Conservation (phyloP, 2,113 vertebrate genomes). For the Lampris incognitus region DNA sequence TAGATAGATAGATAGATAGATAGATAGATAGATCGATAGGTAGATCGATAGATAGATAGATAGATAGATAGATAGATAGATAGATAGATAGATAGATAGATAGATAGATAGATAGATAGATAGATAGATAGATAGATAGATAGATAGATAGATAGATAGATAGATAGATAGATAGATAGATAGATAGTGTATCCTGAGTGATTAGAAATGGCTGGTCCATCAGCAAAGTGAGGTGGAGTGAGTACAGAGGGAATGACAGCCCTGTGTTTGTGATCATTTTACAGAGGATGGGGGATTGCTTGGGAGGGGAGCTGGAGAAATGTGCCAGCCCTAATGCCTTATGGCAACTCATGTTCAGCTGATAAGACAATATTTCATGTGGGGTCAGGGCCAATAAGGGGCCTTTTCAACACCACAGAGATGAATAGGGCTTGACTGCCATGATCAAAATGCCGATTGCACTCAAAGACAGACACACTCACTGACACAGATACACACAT, state of each 20-base stretch:
- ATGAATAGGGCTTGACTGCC: constrained; percentile 71
- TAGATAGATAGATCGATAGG: background rate
- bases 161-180: constrained; percentile 33
- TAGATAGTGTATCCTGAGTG: background rate
- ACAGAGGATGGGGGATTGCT: constrained; percentile 46
- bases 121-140: constrained; percentile 4
- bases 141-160: constrained; percentile 5
- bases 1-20: constrained; percentile 19
- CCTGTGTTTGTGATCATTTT: constrained; percentile 64
- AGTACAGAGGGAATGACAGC: constrained; percentile 65
- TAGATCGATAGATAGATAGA: background rate
- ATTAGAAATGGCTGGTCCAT: constrained; percentile 2
- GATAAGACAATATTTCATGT: constrained; percentile 81
- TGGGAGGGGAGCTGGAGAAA: constrained; percentile 53
- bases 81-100: constrained; percentile 31
- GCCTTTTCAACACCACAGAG: constrained; percentile 76
- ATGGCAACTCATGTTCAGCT: constrained; percentile 78
- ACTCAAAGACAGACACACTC: background rate
- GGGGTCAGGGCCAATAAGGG: constrained; percentile 79
- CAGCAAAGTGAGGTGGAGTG: constrained; percentile 56
- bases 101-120: constrained; percentile 10
- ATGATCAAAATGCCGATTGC: constrained; percentile 66
- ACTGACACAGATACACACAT: constrained; percentile 23
- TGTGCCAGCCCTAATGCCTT: constrained; percentile 75
- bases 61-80: constrained; percentile 16